phyloP scores from a whole-genome alignment of 2,113 vertebrate genomes.

The Gallinago media region DNA sequence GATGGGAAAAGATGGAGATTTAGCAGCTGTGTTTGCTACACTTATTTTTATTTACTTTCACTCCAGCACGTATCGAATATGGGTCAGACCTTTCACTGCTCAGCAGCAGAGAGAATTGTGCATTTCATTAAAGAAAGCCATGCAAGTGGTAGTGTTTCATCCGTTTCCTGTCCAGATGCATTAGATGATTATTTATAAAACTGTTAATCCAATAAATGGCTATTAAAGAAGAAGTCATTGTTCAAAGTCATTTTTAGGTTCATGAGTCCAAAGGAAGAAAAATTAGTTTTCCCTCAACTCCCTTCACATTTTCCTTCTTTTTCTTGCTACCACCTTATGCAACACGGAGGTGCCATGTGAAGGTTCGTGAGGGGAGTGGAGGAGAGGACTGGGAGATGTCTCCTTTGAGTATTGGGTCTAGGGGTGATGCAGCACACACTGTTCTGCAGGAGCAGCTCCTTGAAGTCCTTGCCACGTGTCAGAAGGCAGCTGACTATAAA shows the following conservation, averaged over 20 bases:
- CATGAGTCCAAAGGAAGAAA: background rate
- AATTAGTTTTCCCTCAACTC: background rate
- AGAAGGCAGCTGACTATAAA: background rate
- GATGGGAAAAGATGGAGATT: background rate
- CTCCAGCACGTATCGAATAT: background rate
- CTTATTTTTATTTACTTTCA: constrained; percentile 12
- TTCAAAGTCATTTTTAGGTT: background rate
- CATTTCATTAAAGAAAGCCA: background rate
- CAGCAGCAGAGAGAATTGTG: background rate
- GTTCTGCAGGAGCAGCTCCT: background rate
- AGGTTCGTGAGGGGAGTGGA: background rate
- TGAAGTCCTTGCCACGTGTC: accelerated
- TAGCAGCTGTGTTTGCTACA: constrained; percentile 3
- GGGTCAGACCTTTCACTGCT: background rate
- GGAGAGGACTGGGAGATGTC: background rate
- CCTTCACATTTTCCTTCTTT: background rate
- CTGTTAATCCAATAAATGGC: background rate
- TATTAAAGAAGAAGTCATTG: background rate
- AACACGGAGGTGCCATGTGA: accelerated
- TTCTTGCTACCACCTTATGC: background rate
- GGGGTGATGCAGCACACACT: background rate
- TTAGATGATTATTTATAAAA: background rate
- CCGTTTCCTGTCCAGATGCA: background rate
- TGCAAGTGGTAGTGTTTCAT: background rate
- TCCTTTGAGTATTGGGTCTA: accelerated